Base-by-base conservation (phyloP, 2,113 vertebrate species). In the Esox niger region DNA sequence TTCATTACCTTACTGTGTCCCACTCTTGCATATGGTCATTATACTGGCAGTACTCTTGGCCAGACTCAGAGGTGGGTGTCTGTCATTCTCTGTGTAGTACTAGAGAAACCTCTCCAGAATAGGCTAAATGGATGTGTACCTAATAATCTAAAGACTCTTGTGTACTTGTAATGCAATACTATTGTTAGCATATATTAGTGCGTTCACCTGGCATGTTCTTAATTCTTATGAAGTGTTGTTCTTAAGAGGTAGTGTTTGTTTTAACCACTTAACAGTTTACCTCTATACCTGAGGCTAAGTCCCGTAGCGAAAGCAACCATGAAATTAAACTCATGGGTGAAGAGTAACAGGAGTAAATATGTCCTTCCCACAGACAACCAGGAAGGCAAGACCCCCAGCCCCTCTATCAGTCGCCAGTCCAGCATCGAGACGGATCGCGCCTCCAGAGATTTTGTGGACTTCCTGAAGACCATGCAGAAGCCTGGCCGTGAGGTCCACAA, bases 401-500 rank as follows among this genome's bases (percentile, higher is more conserved):
- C 96, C 1, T 95, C 95, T 43, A 89, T 96, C 38, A 93, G 90
- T 84, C 94, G 95, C 64, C 95, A 95, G 49, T 88, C 91, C 62
- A 97, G 95, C 87, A 84, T 97, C 0, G 96, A 99, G 70, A 95
- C 95, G 0, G 96, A 98, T 61, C 86, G 94, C 9, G 95, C 93
- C 21, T 95, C 95, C 70, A 94, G 90, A 84, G 97, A 99, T 64
- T 99, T 99, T 70, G 75, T 91, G 52, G 96, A 98, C 11, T 99
- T 97, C 84, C 86, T 99, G 78, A 99, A 96, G 88, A 91, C 89
- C 0, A 92, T 94, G 49, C 94, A 96, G 46, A 98, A 95, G 73
- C 90, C 94, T 0, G 96, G 96, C 30, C 90, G 95, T 66, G 97
- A 99, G 23, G 92, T 97, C 89, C 94, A 95, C 56, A 99, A 98